Percentiles rank a stretch among this genome's conserved stretches.
These are phyloP conservation scores for Macroteleia sp. DNA, from an alignment of 2,888 invertebrate genomes.

Conservation along the genomic window DNA sequence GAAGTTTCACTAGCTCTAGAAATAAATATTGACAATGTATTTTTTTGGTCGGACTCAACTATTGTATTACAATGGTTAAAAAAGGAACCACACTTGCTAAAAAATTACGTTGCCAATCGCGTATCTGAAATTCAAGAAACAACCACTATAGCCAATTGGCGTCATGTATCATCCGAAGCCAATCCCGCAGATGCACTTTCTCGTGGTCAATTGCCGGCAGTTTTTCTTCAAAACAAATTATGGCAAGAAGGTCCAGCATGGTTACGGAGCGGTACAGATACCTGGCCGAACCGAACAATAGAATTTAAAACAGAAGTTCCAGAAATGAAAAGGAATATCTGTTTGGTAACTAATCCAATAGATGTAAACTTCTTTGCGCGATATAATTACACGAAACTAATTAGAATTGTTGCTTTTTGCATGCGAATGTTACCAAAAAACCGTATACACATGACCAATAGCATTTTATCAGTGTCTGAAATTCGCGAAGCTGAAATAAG, in stretches of 20 bases:
- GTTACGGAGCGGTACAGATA: not conserved
- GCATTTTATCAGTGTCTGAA: no score
- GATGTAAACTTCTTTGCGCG: no score
- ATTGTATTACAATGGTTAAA: constrained; percentile 22
- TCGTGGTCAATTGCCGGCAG: not conserved
- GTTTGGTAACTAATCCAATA: no score
- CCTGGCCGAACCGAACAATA: not conserved
- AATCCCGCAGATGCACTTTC: not conserved
- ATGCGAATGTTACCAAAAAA: no score
- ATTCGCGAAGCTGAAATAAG: not conserved
- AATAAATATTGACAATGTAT: not conserved
- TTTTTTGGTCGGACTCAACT: constrained; percentile 10
- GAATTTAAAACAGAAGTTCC: no score
- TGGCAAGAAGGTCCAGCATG: no score
- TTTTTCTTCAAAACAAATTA: not conserved
- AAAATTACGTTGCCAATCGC: constrained; percentile 55
- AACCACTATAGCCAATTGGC: not conserved
- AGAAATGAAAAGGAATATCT: not conserved
- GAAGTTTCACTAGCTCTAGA: not conserved
- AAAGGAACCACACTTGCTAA: constrained; percentile 26
- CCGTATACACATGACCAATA: no score
- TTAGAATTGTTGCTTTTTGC: no score
- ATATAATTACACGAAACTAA: no score
- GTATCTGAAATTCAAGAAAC: constrained; percentile 49
- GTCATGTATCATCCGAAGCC: not conserved